Evolutionary conservation across 2,113 vertebrate species (phyloP).

Genomic region (Aptenodytes forsteri): DNA sequence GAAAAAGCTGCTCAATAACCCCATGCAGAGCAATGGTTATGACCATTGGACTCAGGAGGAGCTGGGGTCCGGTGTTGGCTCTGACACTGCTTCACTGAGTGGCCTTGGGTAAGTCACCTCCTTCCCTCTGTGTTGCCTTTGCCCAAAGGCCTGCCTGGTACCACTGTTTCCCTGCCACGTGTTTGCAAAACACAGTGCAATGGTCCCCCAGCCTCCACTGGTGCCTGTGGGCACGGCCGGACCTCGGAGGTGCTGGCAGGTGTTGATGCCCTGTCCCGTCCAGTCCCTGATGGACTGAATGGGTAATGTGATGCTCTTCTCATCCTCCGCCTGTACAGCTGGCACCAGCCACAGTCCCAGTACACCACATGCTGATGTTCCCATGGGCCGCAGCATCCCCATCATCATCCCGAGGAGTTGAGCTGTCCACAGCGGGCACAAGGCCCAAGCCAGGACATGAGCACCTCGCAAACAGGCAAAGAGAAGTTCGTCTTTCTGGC

Average conservation of each 20-base stretch:
- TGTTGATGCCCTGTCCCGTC: fast-evolving
- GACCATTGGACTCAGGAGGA: not conserved
- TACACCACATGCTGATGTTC: not conserved
- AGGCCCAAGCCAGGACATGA: not conserved
- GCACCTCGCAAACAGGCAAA: not conserved
- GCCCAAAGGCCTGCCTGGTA: not conserved
- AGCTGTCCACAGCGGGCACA: fast-evolving
- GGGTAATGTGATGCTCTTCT: not conserved
- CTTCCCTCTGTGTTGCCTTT: not conserved
- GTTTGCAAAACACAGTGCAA: not conserved
- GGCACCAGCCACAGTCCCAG: not conserved
- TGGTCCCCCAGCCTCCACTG: not conserved
- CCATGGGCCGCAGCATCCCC: not conserved
- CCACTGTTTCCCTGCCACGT: not conserved
- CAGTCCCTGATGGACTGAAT: not conserved
- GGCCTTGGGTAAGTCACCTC: not conserved
- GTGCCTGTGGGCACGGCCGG: not conserved
- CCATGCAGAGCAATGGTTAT: not conserved
- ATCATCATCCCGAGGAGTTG: fast-evolving
- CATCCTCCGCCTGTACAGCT: not conserved
- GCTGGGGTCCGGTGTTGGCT: fast-evolving
- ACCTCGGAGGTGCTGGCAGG: not conserved
- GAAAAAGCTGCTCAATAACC: not conserved
- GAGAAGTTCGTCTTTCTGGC: not conserved
- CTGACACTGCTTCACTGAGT: not conserved